Conservation (phyloP, 2,888 invertebrate species). For the Frankliniella intonsa region DNA sequence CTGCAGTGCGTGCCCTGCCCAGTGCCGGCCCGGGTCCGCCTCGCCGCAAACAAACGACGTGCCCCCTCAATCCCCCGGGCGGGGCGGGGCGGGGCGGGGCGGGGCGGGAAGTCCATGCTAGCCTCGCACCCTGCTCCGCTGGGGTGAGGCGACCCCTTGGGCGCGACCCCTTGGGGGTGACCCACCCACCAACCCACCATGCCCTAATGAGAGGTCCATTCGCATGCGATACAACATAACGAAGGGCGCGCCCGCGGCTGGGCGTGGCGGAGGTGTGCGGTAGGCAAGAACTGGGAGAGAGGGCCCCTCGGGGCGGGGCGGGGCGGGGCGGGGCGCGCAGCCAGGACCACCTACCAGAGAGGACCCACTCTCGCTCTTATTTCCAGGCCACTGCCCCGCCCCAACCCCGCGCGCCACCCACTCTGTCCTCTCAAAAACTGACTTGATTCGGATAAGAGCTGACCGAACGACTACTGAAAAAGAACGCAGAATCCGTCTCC, state of each 20-base stretch:
- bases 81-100: not conserved
- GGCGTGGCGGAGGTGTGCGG: not conserved
- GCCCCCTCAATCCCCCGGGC: not conserved
- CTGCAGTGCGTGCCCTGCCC: not conserved
- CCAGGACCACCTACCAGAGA: not conserved
- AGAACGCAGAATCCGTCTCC: not conserved
- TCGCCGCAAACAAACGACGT: not conserved
- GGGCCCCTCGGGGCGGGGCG: not conserved
- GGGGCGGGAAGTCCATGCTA: not conserved
- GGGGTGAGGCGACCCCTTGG: too few relatives aligned
- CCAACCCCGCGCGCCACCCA: too few relatives aligned
- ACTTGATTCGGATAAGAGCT: not conserved
- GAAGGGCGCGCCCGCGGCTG: not conserved
- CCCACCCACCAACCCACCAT: not conserved
- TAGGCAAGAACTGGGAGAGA: not conserved
- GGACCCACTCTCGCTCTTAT: not conserved
- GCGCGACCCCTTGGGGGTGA: not conserved
- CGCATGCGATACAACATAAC: constrained; percentile 24
- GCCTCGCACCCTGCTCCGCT: not conserved
- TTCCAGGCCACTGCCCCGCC: too few relatives aligned
- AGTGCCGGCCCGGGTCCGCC: not conserved
- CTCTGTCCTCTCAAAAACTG: too few relatives aligned
- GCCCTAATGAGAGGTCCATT: constrained; percentile 22
- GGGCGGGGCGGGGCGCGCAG: not conserved
- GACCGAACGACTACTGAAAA: not conserved